These are phyloP conservation scores for Lasioglossum calceatum DNA, from an alignment of 2,888 invertebrate species.

Conservation along the genomic window DNA sequence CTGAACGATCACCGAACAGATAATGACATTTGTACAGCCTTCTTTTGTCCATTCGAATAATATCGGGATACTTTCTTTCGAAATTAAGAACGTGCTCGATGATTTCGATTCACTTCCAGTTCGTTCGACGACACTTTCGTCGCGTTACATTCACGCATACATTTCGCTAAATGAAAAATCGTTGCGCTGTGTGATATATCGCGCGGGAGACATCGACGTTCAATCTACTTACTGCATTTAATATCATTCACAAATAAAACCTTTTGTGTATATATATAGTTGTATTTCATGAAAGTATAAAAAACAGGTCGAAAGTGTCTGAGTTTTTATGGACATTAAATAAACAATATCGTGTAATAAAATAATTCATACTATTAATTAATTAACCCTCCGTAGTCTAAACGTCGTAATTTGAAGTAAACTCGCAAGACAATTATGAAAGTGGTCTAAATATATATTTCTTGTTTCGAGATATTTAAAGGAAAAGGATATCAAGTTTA, in stretches of 20 bases:
- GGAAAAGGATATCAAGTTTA: too few relatives aligned
- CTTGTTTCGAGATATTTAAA: too few relatives aligned
- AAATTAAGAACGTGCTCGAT: constrained; percentile 28
- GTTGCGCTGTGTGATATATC: neutral
- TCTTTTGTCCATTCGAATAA: neutral
- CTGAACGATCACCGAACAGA: constrained; percentile 47
- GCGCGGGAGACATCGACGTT: constrained; percentile 29
- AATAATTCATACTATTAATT: neutral
- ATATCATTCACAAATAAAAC: neutral
- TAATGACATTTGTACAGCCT: constrained; percentile 37
- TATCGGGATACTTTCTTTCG: constrained; percentile 25
- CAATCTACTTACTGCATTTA: neutral
- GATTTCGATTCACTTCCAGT: neutral
- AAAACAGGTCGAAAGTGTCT: neutral
- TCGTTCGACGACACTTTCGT: neutral
- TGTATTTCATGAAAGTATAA: neutral
- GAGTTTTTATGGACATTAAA: too few relatives aligned
- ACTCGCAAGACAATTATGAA: too few relatives aligned
- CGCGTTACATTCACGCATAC: constrained; percentile 4
- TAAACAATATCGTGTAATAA: too few relatives aligned
- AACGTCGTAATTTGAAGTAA: too few relatives aligned
- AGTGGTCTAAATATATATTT: too few relatives aligned
- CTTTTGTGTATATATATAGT: neutral
- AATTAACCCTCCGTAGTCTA: too few relatives aligned
- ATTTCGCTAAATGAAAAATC: neutral